These are phyloP conservation scores for Priocnemis perturbator DNA, from an alignment of 2,888 invertebrate species.

Conservation along the genomic window DNA sequence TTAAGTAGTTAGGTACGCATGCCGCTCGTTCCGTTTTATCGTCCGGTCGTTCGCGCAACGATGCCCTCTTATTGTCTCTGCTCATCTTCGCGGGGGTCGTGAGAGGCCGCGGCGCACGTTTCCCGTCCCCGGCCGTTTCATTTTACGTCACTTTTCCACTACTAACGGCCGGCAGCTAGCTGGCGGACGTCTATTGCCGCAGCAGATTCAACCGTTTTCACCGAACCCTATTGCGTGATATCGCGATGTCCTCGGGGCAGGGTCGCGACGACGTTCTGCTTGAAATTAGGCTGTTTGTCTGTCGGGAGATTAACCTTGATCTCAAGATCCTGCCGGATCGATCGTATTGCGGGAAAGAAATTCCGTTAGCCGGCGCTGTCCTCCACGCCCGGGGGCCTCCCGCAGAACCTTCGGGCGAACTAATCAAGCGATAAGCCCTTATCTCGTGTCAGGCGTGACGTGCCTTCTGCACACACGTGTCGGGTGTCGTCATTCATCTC, in stretches of 20 bases:
- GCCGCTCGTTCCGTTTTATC: too few relatives aligned
- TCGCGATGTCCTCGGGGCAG: constrained; percentile 8
- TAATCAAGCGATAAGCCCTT: too few relatives aligned
- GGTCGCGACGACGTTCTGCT: constrained; percentile 1
- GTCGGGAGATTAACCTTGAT: constrained; percentile 19
- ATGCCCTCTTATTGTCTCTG: too few relatives aligned
- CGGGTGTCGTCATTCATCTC: too few relatives aligned
- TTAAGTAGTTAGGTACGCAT: too few relatives aligned
- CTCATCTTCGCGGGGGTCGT: too few relatives aligned
- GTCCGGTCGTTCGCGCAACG: too few relatives aligned
- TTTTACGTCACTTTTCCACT: not conserved
- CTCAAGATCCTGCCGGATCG: not conserved
- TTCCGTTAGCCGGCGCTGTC: not conserved
- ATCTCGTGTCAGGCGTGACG: too few relatives aligned
- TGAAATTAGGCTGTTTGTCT: constrained; percentile 19
- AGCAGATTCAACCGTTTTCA: not conserved
- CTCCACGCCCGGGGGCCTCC: not conserved
- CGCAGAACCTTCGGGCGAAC: too few relatives aligned
- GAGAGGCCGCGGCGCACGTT: too few relatives aligned
- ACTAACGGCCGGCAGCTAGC: not conserved
- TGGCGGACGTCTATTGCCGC: not conserved
- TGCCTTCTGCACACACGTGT: too few relatives aligned
- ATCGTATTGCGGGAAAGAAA: not conserved
- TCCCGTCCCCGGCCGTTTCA: not conserved
- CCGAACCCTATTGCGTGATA: not conserved